Conservation (phyloP, 2,113 vertebrate genomes). For the Leuciscus idus region DNA sequence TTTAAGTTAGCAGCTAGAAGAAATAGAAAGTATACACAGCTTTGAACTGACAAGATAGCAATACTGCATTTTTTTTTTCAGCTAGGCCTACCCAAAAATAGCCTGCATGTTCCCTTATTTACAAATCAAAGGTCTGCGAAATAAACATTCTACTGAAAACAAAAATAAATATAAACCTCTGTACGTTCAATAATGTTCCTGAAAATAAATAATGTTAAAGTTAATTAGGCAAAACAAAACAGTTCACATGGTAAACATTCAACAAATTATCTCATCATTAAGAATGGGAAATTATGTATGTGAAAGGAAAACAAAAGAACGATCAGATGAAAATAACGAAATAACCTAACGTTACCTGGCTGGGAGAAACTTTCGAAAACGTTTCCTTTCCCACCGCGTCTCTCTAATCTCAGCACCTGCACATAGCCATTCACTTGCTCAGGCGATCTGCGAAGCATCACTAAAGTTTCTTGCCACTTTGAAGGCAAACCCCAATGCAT, state of each 20-base stretch:
- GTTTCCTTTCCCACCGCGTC: no score
- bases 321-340: not conserved
- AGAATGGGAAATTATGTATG: not conserved
- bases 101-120: not conserved
- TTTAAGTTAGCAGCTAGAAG: not conserved
- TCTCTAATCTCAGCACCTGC: no score
- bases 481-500: no score
- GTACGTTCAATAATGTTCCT: not conserved
- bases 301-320: not conserved
- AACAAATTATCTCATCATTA: not conserved
- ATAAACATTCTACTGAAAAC: not conserved
- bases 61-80: slow-evolving; percentile 1
- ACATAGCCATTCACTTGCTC: no score
- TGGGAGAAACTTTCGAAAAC: no score
- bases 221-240: not conserved
- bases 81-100: not conserved
- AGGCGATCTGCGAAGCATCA: no score
- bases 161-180: not conserved
- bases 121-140: not conserved
- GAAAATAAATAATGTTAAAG: not conserved
- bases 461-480: no score
- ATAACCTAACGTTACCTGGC: no score
- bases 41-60: not conserved
- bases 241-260: not conserved
- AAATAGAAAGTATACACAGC: not conserved